These are phyloP conservation scores for Parelbella ahira DNA, from an alignment of 2,888 invertebrate species.

Conservation along the genomic window DNA sequence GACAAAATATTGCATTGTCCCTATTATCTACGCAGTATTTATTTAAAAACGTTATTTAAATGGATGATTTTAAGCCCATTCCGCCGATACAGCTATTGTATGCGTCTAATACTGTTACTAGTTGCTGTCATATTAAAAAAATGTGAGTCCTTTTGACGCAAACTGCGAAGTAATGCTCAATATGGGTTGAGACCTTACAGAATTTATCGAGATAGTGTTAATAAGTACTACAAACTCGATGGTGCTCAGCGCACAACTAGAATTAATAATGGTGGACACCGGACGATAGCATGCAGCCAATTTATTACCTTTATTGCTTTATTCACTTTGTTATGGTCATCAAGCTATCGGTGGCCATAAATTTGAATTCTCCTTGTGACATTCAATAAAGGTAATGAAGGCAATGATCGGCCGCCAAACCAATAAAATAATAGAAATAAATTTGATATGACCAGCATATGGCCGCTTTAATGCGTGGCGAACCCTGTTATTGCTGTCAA, in stretches of 20 bases:
- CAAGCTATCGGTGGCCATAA: slow-evolving; percentile 72
- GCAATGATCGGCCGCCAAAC: slow-evolving; percentile 71
- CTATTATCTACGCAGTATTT: slow-evolving; percentile 78
- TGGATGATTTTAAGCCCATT: slow-evolving; percentile 79
- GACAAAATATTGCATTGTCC: slow-evolving; percentile 81
- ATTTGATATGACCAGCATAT: slow-evolving; percentile 81
- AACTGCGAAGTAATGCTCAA: slow-evolving; percentile 20
- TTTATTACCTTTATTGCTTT: slow-evolving; percentile 72
- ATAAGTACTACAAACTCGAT: slow-evolving; percentile 26
- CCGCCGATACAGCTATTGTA: slow-evolving; percentile 70
- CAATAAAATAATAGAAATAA: slow-evolving; percentile 81
- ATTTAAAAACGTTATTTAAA: slow-evolving; percentile 81
- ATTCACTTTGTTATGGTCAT: slow-evolving; percentile 73
- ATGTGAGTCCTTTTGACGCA: slow-evolving; percentile 26
- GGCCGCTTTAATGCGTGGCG: slow-evolving; percentile 71
- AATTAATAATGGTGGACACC: slow-evolving; percentile 35
- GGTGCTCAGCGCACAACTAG: slow-evolving; percentile 28
- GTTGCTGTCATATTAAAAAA: slow-evolving; percentile 38
- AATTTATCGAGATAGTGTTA: slow-evolving; percentile 26
- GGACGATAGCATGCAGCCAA: slow-evolving; percentile 56
- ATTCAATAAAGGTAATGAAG: slow-evolving; percentile 78
- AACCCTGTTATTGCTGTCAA: slow-evolving; percentile 80
- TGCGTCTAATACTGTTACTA: slow-evolving; percentile 59
- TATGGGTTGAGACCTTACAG: slow-evolving; percentile 20
- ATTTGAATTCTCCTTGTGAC: slow-evolving; percentile 75